Evolutionary conservation across 2,113 vertebrate genomes (phyloP), one percentile per base, ranked within the genome.

Genomic region (Chascanopsetta lugubris): DNA sequence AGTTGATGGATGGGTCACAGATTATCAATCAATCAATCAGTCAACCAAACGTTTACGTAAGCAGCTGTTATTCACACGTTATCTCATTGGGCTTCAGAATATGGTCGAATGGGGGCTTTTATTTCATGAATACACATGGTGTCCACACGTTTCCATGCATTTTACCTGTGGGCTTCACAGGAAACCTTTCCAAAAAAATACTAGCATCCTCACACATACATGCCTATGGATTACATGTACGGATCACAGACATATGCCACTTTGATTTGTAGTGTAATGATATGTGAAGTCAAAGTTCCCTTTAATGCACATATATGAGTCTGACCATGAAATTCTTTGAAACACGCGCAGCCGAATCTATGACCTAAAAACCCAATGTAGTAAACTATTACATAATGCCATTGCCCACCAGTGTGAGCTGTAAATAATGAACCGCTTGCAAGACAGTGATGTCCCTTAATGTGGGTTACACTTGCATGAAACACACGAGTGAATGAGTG

Each of bases 341-440:
- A 61, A 50, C 11, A 54, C 17, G 51, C 11, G 34, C 3, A 40
- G 3, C 46, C 43, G 18, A n/a, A 66, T 57, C 10, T 17, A 29
- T 49, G 4, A 66, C 21, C 26, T 4, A 29, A 51, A 82, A 48
- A 55, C 22, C 24, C 24, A 34, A 18, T 6, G 6, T 11, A 13
- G 50, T 11, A 25, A 77, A 32, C 4, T 15, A 30, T 58, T 59
- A 74, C 32, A 57, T 73, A 48, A 73, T 7, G 3, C 21, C 45
- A 50, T 5, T 27, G 18, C 24, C 29, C 25, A 65, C 36, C 24
- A 62, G 69, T 29, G 7, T 24, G 27, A 72, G 57, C 27, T 68
- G 48, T 80, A 71, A 80, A 80, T 75, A 71, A 80, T 56, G 22
- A 66, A 63, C n/a, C 4, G 27, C 76, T 72, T 57, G 49, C 26